Evolutionary conservation across 2,113 vertebrate species (phyloP).

Genomic region (Parus major): DNA sequence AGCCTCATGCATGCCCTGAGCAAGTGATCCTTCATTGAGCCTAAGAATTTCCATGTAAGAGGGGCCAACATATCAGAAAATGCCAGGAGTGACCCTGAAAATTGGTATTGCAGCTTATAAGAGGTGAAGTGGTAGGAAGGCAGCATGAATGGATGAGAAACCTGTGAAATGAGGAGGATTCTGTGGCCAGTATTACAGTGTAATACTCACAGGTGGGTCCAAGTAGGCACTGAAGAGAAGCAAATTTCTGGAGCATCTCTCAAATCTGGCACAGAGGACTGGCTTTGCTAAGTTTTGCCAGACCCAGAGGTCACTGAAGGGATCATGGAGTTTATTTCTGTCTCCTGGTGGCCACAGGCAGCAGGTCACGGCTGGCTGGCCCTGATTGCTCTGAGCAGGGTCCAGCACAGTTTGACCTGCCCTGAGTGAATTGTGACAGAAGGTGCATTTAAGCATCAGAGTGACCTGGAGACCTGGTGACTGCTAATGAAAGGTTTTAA

Average conservation of each 20-base stretch:
- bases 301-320: background rate
- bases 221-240: accelerated
- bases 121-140: background rate
- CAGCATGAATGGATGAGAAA: background rate
- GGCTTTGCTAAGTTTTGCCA: background rate
- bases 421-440: conserved; percentile 2
- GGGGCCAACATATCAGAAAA: background rate
- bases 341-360: background rate
- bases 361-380: background rate
- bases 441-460: background rate
- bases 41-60: background rate
- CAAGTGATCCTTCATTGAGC: background rate
- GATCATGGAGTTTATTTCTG: background rate
- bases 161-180: background rate
- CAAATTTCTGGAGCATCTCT: background rate
- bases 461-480: conserved; percentile 20
- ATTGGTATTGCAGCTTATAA: background rate
- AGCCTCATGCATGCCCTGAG: background rate
- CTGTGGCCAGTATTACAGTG: background rate
- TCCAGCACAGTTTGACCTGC: background rate
- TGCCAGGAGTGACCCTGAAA: background rate
- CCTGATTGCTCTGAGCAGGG: background rate
- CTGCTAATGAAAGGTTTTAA: conserved; percentile 30
- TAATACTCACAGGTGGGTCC: background rate
- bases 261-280: background rate